Percentiles rank a stretch among this genome's conserved stretches.
Conservation (phyloP, 2,113 vertebrate genomes). For the Myiagra hebetior region DNA sequence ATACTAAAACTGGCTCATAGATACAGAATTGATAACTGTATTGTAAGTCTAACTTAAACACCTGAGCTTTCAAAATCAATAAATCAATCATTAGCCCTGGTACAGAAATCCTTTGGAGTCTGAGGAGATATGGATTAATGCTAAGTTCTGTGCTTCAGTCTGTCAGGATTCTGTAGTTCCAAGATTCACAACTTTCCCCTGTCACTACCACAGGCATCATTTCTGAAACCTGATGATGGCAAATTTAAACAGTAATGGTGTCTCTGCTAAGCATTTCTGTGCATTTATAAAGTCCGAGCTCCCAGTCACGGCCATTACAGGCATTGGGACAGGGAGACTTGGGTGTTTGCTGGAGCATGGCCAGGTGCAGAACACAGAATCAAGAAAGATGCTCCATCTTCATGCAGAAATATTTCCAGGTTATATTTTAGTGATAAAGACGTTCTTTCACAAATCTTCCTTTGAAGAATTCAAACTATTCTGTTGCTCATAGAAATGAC, state of each 20-base stretch:
- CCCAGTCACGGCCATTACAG: fast-evolving
- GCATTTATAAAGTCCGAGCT: not conserved
- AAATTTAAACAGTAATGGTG: not conserved
- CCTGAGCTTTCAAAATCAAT: not conserved
- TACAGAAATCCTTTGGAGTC: not conserved
- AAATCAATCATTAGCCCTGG: not conserved
- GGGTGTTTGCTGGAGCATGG: not conserved
- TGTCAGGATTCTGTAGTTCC: not conserved
- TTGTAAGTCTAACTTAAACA: not conserved
- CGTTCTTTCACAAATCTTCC: not conserved
- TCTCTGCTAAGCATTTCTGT: not conserved
- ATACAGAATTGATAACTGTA: not conserved
- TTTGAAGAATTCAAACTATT: not conserved
- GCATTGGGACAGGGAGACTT: not conserved
- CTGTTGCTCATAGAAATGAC: not conserved
- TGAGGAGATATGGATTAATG: not conserved
- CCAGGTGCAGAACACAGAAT: not conserved
- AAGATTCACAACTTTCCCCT: not conserved
- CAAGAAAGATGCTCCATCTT: not conserved
- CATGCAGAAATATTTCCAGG: not conserved
- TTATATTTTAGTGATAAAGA: not conserved
- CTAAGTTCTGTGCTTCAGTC: not conserved
- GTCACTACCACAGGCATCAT: not conserved
- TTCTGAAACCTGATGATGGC: not conserved
- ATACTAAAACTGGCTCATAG: not conserved